Evolutionary conservation across 2,797 vertebrate genomes (phyloP).

Genomic region (Alectoris magna): DNA sequence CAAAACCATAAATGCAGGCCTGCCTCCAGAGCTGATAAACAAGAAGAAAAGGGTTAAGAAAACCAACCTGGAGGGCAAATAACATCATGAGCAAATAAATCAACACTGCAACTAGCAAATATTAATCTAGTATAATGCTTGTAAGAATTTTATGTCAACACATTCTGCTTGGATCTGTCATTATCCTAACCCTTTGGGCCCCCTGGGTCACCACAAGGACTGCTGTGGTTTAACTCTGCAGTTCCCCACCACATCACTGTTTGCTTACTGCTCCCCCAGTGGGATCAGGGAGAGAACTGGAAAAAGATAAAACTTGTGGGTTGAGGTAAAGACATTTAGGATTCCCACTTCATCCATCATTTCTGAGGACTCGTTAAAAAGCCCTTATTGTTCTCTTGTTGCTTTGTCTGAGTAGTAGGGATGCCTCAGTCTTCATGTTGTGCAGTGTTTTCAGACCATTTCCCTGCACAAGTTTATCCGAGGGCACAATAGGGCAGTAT

Average conservation of each 20-base stretch:
- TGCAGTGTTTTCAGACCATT: not conserved
- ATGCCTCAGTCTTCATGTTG: not conserved
- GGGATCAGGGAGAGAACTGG: not conserved
- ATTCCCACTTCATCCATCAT: not conserved
- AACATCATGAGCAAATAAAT: not conserved
- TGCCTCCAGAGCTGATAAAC: not conserved
- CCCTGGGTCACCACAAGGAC: not conserved
- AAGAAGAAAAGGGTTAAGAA: not conserved
- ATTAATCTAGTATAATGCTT: not conserved
- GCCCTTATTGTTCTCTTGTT: not conserved
- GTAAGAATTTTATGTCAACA: not conserved
- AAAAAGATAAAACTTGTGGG: not conserved
- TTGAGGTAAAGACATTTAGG: not conserved
- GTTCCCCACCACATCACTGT: not conserved
- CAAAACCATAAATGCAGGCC: not conserved
- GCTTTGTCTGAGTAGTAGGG: not conserved
- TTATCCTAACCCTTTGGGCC: not conserved
- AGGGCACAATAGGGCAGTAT: not conserved
- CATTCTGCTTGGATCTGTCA: not conserved
- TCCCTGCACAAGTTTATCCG: not conserved
- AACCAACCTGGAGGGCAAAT: too few species aligned
- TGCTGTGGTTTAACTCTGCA: not conserved
- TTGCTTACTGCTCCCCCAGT: not conserved
- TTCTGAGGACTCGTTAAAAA: not conserved
- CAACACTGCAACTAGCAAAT: not conserved